A percentile compares a stretch with the other conserved stretches of the same genome.
Conservation (phyloP, 1,140 invertebrate species). For the Trichoplusia ni region DNA sequence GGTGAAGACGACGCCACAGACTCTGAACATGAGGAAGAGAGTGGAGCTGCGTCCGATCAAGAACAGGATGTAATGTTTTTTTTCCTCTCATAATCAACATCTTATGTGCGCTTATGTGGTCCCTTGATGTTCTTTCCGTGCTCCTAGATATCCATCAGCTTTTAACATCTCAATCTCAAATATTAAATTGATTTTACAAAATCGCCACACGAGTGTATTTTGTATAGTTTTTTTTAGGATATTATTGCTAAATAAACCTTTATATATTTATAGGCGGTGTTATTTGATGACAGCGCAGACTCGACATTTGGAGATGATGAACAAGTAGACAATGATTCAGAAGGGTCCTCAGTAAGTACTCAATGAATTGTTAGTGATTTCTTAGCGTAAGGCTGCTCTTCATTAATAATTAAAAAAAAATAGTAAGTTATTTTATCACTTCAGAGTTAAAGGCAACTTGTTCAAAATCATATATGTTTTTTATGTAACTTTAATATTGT, state of each 20-base stretch:
- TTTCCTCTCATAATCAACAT: not conserved
- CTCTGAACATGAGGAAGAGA: conserved; percentile 56
- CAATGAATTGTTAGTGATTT: too few relatives aligned
- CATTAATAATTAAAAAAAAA: too few relatives aligned
- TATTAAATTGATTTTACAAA: not conserved
- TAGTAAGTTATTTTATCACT: too few relatives aligned
- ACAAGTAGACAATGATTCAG: conserved; percentile 33
- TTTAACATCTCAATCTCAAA: too few relatives aligned
- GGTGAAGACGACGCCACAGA: conserved; percentile 56
- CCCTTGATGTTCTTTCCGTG: too few relatives aligned
- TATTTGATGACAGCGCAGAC: conserved; percentile 64
- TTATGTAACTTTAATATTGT: too few relatives aligned
- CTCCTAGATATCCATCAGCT: too few relatives aligned
- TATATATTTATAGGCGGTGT: conserved; percentile 62
- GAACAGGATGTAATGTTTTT: conserved; percentile 63
- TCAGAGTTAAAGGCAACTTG: too few relatives aligned
- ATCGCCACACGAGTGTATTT: not conserved
- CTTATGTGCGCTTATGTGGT: too few relatives aligned
- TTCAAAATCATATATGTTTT: too few relatives aligned
- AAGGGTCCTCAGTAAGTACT: conserved; percentile 45
- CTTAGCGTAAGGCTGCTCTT: too few relatives aligned
- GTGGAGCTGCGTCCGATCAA: conserved; percentile 47
- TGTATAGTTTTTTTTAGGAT: not conserved
- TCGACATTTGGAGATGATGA: conserved; percentile 61
- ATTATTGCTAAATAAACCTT: too few relatives aligned